A percentile compares a stretch with the other conserved stretches of the same genome.
phyloP scores from a whole-genome alignment of 2,888 invertebrate species.

The Apodemia mormo region DNA sequence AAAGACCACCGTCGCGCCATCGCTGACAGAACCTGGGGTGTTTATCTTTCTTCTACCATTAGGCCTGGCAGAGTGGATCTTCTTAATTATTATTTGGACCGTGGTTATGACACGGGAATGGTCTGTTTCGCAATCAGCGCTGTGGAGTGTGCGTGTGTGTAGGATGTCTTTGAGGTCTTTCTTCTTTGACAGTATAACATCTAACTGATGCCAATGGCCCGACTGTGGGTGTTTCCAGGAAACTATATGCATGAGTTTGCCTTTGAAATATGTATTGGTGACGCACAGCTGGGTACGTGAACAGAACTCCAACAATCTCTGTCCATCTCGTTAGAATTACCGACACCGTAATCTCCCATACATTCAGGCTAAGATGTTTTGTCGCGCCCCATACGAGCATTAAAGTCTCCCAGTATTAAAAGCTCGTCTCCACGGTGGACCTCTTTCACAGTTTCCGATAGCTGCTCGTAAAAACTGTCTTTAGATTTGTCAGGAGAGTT shows the following conservation, averaged over 20 bases:
- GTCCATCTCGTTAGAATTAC: not conserved
- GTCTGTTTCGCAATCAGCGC: conserved; percentile 32
- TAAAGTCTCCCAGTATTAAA: not conserved
- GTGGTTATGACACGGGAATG: conserved; percentile 24
- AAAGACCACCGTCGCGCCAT: not conserved
- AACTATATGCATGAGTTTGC: conserved; percentile 30
- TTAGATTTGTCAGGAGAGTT: not conserved
- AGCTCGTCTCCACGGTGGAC: not conserved
- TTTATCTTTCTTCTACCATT: not conserved
- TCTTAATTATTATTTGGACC: not conserved
- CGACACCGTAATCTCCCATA: not conserved
- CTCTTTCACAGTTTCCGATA: not conserved
- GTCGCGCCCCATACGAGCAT: not conserved
- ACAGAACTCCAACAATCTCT: conserved; percentile 4
- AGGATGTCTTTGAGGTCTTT: conserved; percentile 26
- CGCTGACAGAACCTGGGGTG: not conserved
- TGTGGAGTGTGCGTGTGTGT: conserved; percentile 28
- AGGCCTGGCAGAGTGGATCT: conserved; percentile 11
- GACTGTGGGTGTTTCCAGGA: conserved; percentile 27
- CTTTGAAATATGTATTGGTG: conserved; percentile 32
- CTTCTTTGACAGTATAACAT: conserved; percentile 20
- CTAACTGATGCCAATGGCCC: no score
- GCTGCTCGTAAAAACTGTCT: not conserved
- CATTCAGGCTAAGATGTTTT: not conserved
- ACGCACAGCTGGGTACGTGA: conserved; percentile 28